Evolutionary conservation across 2,797 vertebrate genomes (phyloP).

Genomic region (Sandelia bainsii): DNA sequence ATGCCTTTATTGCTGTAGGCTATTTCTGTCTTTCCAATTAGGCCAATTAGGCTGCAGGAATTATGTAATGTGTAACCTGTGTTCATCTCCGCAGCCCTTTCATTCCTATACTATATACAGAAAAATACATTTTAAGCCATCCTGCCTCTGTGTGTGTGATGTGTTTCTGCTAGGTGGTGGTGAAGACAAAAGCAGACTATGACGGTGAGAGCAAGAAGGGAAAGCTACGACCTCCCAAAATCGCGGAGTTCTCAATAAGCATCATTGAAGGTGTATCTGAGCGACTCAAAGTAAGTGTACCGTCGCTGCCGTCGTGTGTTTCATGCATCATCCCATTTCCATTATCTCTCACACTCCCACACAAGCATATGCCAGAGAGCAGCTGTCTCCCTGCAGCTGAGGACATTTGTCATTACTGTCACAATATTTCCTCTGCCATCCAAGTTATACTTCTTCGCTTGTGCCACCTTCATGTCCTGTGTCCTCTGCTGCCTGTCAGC

Average conservation of each 20-base stretch:
- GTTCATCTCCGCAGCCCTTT: neutral
- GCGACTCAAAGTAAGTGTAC: slow-evolving; percentile 92
- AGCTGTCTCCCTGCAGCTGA: slow-evolving; percentile 32
- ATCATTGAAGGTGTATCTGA: slow-evolving; percentile 94
- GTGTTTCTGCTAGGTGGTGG: slow-evolving; percentile 88
- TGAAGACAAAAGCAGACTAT: slow-evolving; percentile 96
- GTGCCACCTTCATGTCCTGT: slow-evolving; percentile 18
- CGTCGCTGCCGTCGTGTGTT: neutral
- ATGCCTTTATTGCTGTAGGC: too few relatives aligned
- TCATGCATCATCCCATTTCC: slow-evolving; percentile 28
- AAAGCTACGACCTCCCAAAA: slow-evolving; percentile 90
- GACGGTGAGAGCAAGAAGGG: slow-evolving; percentile 92
- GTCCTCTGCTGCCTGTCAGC: slow-evolving; percentile 37
- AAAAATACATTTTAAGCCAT: neutral
- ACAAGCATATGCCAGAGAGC: slow-evolving; percentile 18
- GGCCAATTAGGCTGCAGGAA: slow-evolving; percentile 15
- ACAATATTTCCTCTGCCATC: slow-evolving; percentile 17
- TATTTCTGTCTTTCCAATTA: neutral
- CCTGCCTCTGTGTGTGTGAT: slow-evolving; percentile 16
- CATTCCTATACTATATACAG: neutral
- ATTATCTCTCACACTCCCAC: slow-evolving; percentile 32
- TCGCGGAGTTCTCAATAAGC: slow-evolving; percentile 95
- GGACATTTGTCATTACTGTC: slow-evolving; percentile 27
- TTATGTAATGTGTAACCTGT: neutral
- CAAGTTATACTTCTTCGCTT: slow-evolving; percentile 1